Evolutionary conservation across 2,797 vertebrate genomes (phyloP).

Genomic region (Potorous gilbertii): DNA sequence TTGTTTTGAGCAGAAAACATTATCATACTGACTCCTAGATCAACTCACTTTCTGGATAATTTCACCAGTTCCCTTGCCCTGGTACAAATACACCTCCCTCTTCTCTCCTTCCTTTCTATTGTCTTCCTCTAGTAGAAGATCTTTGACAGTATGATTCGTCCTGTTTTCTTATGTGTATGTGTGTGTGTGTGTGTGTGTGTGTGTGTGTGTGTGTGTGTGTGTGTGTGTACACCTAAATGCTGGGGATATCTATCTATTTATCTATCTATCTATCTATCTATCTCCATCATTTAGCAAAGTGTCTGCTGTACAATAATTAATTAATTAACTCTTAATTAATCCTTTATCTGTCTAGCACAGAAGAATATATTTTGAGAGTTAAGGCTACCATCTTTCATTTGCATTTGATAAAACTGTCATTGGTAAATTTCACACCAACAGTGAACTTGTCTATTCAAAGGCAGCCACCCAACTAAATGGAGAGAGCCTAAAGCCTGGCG

Average conservation of each 20-base stretch:
- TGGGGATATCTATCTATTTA: not conserved
- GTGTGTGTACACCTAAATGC: not conserved
- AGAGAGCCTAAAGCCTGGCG: not conserved
- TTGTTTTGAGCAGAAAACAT: conserved; percentile 8
- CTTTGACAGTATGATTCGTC: not conserved
- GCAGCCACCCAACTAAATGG: not conserved
- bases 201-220: not conserved
- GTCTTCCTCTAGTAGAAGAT: not conserved
- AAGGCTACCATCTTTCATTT: not conserved
- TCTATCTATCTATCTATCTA: no score
- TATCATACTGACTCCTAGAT: not conserved
- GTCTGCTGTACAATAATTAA: not conserved
- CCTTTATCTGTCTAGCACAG: not conserved
- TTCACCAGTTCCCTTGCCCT: not conserved
- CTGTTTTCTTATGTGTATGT: not conserved
- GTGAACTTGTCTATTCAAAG: not conserved
- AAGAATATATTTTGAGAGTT: not conserved
- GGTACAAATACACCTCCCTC: not conserved
- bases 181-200: not conserved
- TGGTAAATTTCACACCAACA: conserved; percentile 17
- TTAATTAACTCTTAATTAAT: not conserved
- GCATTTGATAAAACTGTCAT: conserved; percentile 44
- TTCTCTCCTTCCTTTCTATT: not conserved
- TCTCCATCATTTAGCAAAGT: not conserved
- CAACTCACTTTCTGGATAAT: not conserved